phyloP scores from a whole-genome alignment of 2,888 invertebrate species.

The Alentia gelatinosa region DNA sequence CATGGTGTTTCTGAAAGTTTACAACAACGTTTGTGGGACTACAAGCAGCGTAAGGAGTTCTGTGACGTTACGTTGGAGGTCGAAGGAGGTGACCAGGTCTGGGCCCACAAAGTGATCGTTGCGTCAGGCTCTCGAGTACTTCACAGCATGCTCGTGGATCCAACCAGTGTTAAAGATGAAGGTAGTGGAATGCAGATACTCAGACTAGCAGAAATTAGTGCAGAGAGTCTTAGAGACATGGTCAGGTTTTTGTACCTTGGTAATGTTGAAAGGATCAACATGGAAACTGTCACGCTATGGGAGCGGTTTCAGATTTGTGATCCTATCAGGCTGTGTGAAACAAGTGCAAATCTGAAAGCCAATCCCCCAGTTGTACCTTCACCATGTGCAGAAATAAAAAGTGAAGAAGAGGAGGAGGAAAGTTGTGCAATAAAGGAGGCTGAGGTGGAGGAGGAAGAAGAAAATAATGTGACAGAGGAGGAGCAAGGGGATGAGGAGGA shows the following conservation, averaged over 20 bases:
- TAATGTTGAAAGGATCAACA: not conserved
- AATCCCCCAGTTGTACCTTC: not conserved
- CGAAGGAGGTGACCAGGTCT: not conserved
- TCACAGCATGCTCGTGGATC: not conserved
- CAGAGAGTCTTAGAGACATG: not conserved
- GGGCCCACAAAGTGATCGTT: not conserved
- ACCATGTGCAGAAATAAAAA: not conserved
- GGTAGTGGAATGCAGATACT: not conserved
- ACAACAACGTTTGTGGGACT: slow-evolving; percentile 4
- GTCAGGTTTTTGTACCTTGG: not conserved
- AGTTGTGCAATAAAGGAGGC: not conserved
- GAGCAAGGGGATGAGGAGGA: not conserved
- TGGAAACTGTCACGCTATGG: not conserved
- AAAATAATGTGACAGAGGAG: not conserved
- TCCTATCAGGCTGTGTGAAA: not conserved
- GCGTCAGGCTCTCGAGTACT: not conserved
- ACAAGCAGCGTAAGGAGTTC: not conserved
- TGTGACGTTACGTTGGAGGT: not conserved
- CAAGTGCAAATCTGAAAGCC: too few relatives aligned
- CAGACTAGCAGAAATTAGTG: not conserved
- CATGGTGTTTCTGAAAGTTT: not conserved
- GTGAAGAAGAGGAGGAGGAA: not conserved
- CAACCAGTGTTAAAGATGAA: not conserved
- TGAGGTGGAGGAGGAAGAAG: not conserved
- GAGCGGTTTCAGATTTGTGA: not conserved